Evolutionary conservation across 2,797 vertebrate genomes (phyloP).

Genomic region (Enteromius unitaeniatus): DNA sequence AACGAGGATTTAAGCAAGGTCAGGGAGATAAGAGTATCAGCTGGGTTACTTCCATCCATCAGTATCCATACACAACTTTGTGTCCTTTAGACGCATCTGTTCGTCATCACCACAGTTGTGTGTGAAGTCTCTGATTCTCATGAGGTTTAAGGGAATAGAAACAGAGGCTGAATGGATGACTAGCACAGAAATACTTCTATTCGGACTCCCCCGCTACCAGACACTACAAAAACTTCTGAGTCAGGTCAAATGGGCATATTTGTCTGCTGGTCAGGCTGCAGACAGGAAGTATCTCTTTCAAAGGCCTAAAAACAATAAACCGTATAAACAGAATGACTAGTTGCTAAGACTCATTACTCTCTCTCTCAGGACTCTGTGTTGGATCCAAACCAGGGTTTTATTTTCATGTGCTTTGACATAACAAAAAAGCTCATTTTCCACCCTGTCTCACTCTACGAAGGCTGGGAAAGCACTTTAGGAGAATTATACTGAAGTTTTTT

Average conservation of each 20-base stretch:
- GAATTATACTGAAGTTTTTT: slow-evolving; percentile 59
- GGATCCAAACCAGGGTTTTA: slow-evolving; percentile 54
- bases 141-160: slow-evolving; percentile 39
- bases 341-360: slow-evolving; percentile 50
- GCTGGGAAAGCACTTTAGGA: slow-evolving; percentile 65
- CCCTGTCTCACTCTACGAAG: slow-evolving; percentile 59
- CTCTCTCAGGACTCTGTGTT: slow-evolving; percentile 26
- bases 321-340: slow-evolving; percentile 61
- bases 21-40: slow-evolving; percentile 43
- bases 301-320: slow-evolving; percentile 71
- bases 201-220: slow-evolving; percentile 27
- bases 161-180: slow-evolving; percentile 29
- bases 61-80: slow-evolving; percentile 5
- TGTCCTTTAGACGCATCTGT: slow-evolving; percentile 35
- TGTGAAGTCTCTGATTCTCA: slow-evolving; percentile 6
- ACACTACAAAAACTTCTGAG: slow-evolving; percentile 12
- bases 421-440: slow-evolving; percentile 63
- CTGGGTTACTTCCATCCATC: slow-evolving; percentile 38
- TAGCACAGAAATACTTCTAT: slow-evolving; percentile 19
- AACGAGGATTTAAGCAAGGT: slow-evolving; percentile 27
- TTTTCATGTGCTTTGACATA: slow-evolving; percentile 55
- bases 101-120: slow-evolving; percentile 40
- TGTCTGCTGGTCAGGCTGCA: slow-evolving; percentile 62
- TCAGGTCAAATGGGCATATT: slow-evolving; percentile 59
- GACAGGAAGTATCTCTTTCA: slow-evolving; percentile 70